Conservation (phyloP, 2,113 vertebrate genomes). For the Entelurus aequoreus region DNA sequence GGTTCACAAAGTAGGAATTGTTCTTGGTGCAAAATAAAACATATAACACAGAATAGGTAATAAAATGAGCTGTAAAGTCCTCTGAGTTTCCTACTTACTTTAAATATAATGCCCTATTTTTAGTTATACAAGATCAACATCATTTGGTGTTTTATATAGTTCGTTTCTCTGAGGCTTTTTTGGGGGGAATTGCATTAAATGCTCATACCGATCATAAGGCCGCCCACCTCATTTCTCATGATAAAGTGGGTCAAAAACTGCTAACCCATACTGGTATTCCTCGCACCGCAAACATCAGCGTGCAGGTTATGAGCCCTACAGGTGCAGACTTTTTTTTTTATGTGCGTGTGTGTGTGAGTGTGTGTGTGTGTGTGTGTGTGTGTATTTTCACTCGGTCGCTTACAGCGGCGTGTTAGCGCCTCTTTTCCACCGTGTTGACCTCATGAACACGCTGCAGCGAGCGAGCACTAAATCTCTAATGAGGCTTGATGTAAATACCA, state of each 20-base stretch:
- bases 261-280: neutral
- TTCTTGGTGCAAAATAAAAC: no score
- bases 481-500: conserved; percentile 57
- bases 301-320: neutral
- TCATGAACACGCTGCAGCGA: conserved; percentile 43
- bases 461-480: conserved; percentile 58
- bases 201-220: neutral
- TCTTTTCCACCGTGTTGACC: conserved; percentile 36
- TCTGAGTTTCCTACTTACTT: no score
- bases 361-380: neutral
- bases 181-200: no score
- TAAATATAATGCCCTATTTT: no score
- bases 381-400: conserved; percentile 24
- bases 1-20: no score
- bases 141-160: no score
- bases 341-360: neutral
- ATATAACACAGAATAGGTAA: no score
- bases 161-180: no score
- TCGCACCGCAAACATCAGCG: neutral
- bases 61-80: no score
- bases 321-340: conserved; percentile 7
- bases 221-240: neutral
- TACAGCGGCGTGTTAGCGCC: conserved; percentile 16
- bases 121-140: no score
- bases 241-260: neutral